These are phyloP conservation scores for Chymomyza amoena DNA, from an alignment of 2,888 invertebrate genomes.

Conservation along the genomic window DNA sequence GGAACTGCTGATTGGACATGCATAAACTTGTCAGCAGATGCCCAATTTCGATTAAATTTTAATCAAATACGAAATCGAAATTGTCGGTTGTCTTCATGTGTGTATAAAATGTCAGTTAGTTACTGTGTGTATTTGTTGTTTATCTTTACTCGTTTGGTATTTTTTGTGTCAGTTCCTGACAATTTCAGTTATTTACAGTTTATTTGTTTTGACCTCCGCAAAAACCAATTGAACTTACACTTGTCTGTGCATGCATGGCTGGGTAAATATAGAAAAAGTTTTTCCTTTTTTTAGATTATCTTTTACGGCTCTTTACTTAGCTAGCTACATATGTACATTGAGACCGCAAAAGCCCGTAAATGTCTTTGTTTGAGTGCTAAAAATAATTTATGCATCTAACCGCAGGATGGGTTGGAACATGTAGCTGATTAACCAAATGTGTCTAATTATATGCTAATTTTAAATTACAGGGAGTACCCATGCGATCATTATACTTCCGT, in stretches of 20 bases:
- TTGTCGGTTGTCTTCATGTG: not conserved
- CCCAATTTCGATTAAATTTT: not conserved
- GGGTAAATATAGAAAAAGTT: not conserved
- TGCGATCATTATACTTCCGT: slow-evolving; percentile 99
- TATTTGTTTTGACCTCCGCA: not conserved
- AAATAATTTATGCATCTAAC: not conserved
- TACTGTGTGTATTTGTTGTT: not conserved
- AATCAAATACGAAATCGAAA: not conserved
- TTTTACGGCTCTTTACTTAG: not conserved
- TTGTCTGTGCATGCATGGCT: not conserved
- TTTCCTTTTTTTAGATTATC: not conserved
- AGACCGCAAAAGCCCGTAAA: not conserved
- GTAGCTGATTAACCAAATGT: not conserved
- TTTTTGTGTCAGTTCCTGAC: not conserved
- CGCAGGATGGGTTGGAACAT: not conserved
- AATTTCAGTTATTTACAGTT: not conserved
- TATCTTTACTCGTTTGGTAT: not conserved
- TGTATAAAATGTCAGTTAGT: not conserved
- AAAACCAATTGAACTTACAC: not conserved
- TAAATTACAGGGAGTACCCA: slow-evolving; percentile 90
- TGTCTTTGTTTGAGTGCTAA: not conserved
- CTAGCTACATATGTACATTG: not conserved
- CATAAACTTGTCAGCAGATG: not conserved
- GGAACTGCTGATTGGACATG: too few species aligned
- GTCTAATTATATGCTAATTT: slow-evolving; percentile 29